These are phyloP conservation scores for Patella vulgata DNA, from an alignment of 1,140 invertebrate genomes.

Conservation along the genomic window DNA sequence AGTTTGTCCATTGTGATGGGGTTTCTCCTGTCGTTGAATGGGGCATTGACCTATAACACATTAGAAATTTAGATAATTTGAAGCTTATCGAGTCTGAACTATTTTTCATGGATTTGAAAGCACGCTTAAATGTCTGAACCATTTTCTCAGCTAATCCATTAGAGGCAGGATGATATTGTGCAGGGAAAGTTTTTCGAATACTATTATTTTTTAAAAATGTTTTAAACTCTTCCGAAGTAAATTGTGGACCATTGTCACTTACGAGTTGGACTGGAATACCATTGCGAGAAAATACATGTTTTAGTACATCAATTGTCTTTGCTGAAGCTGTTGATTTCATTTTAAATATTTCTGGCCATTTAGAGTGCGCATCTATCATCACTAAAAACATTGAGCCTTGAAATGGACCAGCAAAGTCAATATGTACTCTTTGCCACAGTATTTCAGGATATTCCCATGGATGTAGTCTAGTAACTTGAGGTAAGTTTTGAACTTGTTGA, in stretches of 20 bases:
- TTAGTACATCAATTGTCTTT: constrained; percentile 23
- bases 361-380: constrained; percentile 32
- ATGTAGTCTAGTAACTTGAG: constrained; percentile 5
- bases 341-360: constrained; percentile 32
- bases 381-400: constrained; percentile 27
- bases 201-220: constrained; percentile 63
- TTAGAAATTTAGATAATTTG: too few species aligned
- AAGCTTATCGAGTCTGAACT: too few species aligned
- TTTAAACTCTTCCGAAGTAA: constrained; percentile 63
- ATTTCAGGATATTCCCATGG: constrained; percentile 30
- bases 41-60: too few species aligned
- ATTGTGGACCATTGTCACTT: constrained; percentile 67
- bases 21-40: too few species aligned
- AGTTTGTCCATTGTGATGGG: too few species aligned
- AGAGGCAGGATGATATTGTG: constrained; percentile 53
- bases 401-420: constrained; percentile 45
- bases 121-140: constrained; percentile 32
- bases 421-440: constrained; percentile 36
- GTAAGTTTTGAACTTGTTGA: constrained; percentile 5
- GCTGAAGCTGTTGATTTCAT: constrained; percentile 25
- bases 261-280: constrained; percentile 64
- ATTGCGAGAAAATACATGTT: constrained; percentile 53
- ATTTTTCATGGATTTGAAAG: constrained; percentile 1
- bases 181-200: constrained; percentile 49
- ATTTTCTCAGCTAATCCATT: constrained; percentile 53